Evolutionary conservation across 1,140 invertebrate genomes (phyloP), one percentile per base, ranked within the genome.

Genomic region (Leptoteleia sp.): DNA sequence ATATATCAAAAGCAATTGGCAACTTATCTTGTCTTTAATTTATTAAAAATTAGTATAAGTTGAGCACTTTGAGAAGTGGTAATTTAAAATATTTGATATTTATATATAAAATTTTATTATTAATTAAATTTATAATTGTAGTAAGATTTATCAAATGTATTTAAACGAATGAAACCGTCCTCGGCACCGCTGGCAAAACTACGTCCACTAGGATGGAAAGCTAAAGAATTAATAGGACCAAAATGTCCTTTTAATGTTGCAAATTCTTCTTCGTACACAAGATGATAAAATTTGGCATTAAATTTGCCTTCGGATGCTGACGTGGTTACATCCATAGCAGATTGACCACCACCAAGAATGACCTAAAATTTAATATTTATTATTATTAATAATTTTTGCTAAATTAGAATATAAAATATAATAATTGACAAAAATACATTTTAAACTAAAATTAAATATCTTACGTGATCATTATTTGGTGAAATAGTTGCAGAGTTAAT

Each of bases 211-310:
- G 99, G 99, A 92, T 99, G 97, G 90, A 99, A 99, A 38, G 96
- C 96, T 54, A 99, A 92, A 88, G 96, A 97, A 91, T 99, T 99
- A 81, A 99, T 99, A 1, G 99, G 99, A 81, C 99, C 99, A 86
- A 99, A 99, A 91, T 99, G 99, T 43, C 98, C 98, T 89, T 99
- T 99, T 0, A 99, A 94, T 55, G 98, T 91, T 0, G 95, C 98
- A 90, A 99, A 99, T 90, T 99, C 99, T 90, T 99, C 98, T 91
- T 99, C 98, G 87, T 99, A 99, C 9, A 99, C 94, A 40, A 99
- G 88, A 90, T 99, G 98, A 92, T 96, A 99, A 89, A 99, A 98
- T 42, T 98, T 92, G 1, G 98, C 97, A 88, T 99, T 98, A 7
- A 77, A 77, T 77, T 77, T 77, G 15, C 98, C 99, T 61, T 96